Evolutionary conservation across 2,888 invertebrate genomes (phyloP).

Genomic region (Drosophila macrospina): DNA sequence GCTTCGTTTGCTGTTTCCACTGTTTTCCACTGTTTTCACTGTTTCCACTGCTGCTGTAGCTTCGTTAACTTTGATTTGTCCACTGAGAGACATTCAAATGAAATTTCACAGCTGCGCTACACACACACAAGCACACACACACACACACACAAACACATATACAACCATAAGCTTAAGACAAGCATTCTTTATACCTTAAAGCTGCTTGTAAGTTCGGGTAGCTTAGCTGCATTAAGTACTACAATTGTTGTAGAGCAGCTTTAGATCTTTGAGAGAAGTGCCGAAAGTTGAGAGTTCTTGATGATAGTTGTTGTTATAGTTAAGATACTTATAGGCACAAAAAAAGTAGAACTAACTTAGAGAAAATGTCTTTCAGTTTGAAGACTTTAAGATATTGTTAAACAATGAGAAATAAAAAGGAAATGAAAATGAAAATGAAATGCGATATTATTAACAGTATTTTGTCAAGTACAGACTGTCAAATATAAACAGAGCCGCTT

Average conservation of each 20-base stretch:
- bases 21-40: slow-evolving; percentile 9
- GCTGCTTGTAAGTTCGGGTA: background rate
- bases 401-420: too few species aligned
- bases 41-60: slow-evolving; percentile 19
- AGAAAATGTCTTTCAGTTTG: too few species aligned
- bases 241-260: background rate
- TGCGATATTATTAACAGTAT: too few species aligned
- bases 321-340: too few species aligned
- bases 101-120: slow-evolving; percentile 55
- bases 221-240: background rate
- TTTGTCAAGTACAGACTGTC: too few species aligned
- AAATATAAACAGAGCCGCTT: too few species aligned
- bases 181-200: slow-evolving; percentile 7
- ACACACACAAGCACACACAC: slow-evolving; percentile 19
- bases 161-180: slow-evolving; percentile 12
- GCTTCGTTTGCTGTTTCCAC: slow-evolving; percentile 28
- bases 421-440: too few species aligned
- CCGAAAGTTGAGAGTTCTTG: too few species aligned
- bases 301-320: too few species aligned
- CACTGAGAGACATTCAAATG: slow-evolving; percentile 77
- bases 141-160: slow-evolving; percentile 17
- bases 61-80: slow-evolving; percentile 79
- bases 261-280: too few species aligned
- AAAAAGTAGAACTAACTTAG: too few species aligned
- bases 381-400: too few species aligned